These are phyloP conservation scores for Lamellibrachia columna DNA, from an alignment of 2,888 invertebrate species.

Conservation along the genomic window DNA sequence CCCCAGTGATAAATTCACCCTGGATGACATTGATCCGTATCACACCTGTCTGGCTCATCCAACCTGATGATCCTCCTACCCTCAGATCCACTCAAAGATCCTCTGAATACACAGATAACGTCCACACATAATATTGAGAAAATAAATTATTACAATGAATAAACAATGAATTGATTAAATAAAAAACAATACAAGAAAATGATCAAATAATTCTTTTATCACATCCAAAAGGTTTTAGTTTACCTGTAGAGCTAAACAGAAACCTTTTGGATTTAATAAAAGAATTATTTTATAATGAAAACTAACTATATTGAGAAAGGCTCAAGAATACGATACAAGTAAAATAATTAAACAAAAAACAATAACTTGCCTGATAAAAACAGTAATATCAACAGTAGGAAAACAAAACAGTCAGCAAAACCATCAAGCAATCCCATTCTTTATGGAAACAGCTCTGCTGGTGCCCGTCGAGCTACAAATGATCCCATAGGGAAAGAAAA, in stretches of 20 bases:
- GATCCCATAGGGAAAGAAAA: not conserved
- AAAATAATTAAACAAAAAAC: not conserved
- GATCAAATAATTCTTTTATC: not conserved
- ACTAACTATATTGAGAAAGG: no score
- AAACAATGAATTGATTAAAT: not conserved
- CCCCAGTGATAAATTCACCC: not conserved
- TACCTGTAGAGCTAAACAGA: no score
- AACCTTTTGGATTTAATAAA: no score
- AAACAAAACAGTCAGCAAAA: not conserved
- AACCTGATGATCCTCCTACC: not conserved
- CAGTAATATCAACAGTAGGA: not conserved
- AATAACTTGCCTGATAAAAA: not conserved
- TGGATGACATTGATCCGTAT: not conserved
- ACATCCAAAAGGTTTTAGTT: not conserved
- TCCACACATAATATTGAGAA: not conserved
- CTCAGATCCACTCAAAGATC: not conserved
- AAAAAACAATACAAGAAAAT: no score
- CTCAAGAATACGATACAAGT: no score
- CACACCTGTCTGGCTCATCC: not conserved
- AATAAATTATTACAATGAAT: not conserved
- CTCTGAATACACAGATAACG: not conserved
- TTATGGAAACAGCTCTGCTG: not conserved
- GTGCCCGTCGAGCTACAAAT: not conserved
- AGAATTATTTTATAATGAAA: no score
- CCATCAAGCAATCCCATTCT: not conserved